Evolutionary conservation across 1,140 invertebrate species (phyloP).

Genomic region (Sminthurinus signatus): DNA sequence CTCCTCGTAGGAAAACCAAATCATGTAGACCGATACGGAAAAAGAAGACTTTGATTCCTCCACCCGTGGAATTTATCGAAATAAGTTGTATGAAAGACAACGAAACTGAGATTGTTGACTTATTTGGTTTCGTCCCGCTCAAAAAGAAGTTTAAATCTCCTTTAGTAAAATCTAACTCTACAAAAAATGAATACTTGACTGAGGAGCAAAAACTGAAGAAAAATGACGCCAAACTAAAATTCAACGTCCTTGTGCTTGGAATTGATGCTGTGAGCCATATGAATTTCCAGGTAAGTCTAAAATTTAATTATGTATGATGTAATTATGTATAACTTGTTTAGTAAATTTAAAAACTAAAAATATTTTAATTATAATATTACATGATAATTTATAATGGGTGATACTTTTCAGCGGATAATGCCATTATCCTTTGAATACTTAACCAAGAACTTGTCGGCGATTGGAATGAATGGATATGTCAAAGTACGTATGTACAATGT

Average conservation of each 20-base stretch:
- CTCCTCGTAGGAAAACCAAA: too few species aligned
- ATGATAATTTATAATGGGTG: too few species aligned
- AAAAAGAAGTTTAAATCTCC: not conserved
- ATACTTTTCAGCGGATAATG: too few species aligned
- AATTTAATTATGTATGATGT: too few species aligned
- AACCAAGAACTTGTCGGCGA: constrained; percentile 43
- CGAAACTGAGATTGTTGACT: not conserved
- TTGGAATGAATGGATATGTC: constrained; percentile 44
- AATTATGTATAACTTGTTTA: too few species aligned
- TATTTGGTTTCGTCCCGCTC: too few species aligned
- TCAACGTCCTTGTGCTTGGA: constrained; percentile 49
- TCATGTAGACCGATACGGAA: not conserved
- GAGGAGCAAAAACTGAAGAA: not conserved
- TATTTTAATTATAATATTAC: too few species aligned
- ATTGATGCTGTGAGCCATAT: constrained; percentile 55
- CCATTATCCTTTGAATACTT: constrained; percentile 49
- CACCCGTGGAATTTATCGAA: not conserved
- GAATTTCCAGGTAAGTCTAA: constrained; percentile 53
- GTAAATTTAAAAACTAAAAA: too few species aligned
- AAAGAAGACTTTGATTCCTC: not conserved
- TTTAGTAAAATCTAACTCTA: not conserved
- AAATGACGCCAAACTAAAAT: not conserved
- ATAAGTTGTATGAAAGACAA: not conserved
- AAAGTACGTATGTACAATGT: too few species aligned
- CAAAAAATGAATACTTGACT: not conserved